A percentile compares a stretch with the other conserved stretches of the same genome.
Conservation (phyloP, 2,113 vertebrate species). For the Platysteira castanea region DNA sequence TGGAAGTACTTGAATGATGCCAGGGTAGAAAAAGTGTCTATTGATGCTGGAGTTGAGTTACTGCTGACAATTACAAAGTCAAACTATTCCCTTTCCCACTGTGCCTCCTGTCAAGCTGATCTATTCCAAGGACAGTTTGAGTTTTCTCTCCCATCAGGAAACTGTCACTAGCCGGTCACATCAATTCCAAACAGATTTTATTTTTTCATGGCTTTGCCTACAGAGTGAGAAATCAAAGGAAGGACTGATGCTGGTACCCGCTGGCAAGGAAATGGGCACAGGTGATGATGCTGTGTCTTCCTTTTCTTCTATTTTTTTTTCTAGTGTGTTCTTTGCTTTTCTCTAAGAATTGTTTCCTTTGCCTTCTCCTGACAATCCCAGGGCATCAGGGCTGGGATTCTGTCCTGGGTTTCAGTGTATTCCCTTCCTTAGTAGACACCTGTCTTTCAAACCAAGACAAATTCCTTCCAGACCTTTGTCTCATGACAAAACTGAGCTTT, state of each 20-base stretch:
- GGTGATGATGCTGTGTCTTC: neutral
- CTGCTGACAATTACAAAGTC: neutral
- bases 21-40: neutral
- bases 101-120: conserved; percentile 5
- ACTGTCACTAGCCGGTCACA: neutral
- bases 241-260: neutral
- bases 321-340: neutral
- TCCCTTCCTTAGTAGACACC: too few relatives aligned
- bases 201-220: neutral
- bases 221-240: neutral
- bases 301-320: neutral
- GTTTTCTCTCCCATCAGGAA: neutral
- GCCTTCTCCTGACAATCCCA: neutral
- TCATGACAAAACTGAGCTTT: neutral
- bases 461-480: neutral
- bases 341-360: neutral
- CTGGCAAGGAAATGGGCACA: neutral
- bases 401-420: too few relatives aligned
- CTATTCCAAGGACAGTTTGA: neutral
- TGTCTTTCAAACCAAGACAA: too few relatives aligned
- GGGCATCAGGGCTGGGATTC: neutral
- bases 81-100: neutral
- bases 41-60: neutral
- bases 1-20: neutral
- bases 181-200: neutral